A percentile compares a stretch with the other conserved stretches of the same genome.
Evolutionary conservation across 2,113 vertebrate species (phyloP).

Genomic region (Catharus bicknelli): DNA sequence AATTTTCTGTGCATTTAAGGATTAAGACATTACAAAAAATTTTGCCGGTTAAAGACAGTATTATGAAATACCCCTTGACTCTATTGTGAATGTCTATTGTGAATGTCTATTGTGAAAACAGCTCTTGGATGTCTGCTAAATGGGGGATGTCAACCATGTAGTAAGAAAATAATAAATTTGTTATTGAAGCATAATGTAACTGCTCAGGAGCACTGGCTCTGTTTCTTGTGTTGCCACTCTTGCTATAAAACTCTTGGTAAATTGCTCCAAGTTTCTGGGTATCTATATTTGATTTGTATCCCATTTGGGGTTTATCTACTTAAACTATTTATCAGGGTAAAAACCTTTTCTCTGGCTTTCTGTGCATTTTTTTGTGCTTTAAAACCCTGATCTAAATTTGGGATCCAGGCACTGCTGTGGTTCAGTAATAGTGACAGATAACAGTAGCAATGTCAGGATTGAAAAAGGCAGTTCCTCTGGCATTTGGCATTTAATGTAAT

Average conservation of each 20-base stretch:
- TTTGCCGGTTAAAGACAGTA: neutral
- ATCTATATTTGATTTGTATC: neutral
- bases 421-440: neutral
- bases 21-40: neutral
- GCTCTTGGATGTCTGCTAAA: neutral
- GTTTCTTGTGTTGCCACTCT: neutral
- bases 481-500: neutral
- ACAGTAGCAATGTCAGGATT: neutral
- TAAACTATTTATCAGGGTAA: neutral
- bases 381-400: neutral
- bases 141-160: neutral
- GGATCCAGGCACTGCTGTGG: neutral
- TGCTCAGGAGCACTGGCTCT: neutral
- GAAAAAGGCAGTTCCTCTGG: neutral
- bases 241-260: neutral
- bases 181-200: neutral
- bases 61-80: neutral
- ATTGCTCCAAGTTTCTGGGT: neutral
- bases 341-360: neutral
- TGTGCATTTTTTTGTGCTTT: neutral
- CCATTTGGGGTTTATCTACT: neutral
- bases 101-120: neutral
- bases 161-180: neutral
- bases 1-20: neutral
- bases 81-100: no score